Base-by-base conservation (phyloP, 2,888 invertebrate genomes). In the Archips xylosteana region DNA sequence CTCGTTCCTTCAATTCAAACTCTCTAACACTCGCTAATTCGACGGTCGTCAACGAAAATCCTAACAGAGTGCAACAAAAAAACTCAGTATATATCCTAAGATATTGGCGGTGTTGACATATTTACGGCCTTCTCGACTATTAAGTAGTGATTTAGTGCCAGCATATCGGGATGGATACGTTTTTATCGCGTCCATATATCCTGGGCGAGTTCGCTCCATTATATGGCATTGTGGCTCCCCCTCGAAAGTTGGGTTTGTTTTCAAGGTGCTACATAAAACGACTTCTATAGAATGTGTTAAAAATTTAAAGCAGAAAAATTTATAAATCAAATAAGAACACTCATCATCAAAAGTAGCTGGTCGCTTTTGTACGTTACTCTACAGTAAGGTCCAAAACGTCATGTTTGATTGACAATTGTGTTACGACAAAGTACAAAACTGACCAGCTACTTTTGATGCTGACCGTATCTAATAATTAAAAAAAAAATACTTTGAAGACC, bases 161-260 rank as follows among this genome's bases (percentile, higher is more conserved):
- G 89, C 92, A 92, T 92, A 94, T 92, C 93, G 87, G 89, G 94
- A 94, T 94, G 93, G 93, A 94, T 94, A 89, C 93, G 91, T 93
- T 93, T 94, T 94, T 94, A 94, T 94, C 93, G 93, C 79, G 82
- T 82, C 91, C 84, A 92, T 92, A 92, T 92, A 93, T 92, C 91
- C 91, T 89, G 82, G 83, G 87, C 87, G 86, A 89, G 86, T 84
- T 80, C 81, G 88, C 86, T 91, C 88, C 89, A 92, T 92, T 92
- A 92, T 90, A 86, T 86, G 80, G 84, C 86, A 86, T 88, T 90
- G 88, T 87, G 81, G 78, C 80, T 81, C 76, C 47, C 61, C 61
- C 15, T 34, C 15, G 13, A 13, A 36, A 23, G 42, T 0, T 32
- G 13, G 34, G 32, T 5, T 49, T 61, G 60, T 49, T 69, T 61